Evolutionary conservation across 2,797 vertebrate genomes (phyloP), one percentile per base, ranked within the genome.

Genomic region (Lacerta viridis): DNA sequence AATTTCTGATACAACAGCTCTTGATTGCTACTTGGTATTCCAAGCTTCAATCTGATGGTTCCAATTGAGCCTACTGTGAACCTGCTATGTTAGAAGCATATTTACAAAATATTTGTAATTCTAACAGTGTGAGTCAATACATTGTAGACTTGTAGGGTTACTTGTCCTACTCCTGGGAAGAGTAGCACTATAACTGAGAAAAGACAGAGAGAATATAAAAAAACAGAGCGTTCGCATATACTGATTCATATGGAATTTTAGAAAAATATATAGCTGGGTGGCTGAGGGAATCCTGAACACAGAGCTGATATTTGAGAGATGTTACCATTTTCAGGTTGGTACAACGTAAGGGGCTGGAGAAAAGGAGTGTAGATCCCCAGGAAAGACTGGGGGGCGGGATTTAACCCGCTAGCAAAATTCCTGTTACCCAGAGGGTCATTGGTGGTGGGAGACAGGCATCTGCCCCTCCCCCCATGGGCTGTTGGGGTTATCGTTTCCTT

Each of bases 21-120:
- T 80, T 80, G 39, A 72, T 43, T 80, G 15, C 7, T 68, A 33
- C 33, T 87, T 86, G 68, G 68, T 59, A 80, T 36, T 80, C 66
- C 9, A 59, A 66, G 59, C 25, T 72, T 15, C 80, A 41, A 71
- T 87, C 46, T n/a, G 78, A 17, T 80, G 15, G 4, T 25, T 41
- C 74, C 71, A 80, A 25, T 36, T 87, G 20, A 69, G 36, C 29
- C 23, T 23, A 69, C 50, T 55, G 50, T 79, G n/a, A 69, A 33
- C 66, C 23, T 59, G 29, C 27, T 71, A 11, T 41, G 33, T 71
- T 59, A 64, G 84, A 78, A 69, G 71, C n/a, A 85, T 76, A 71
- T 59, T 36, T 55, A 39, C 36, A 36, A 36, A 55, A 55, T 27
- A 20, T 6, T 55, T 55, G 50, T 55, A 23, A 33, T 79, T 43